A percentile compares a stretch with the other conserved stretches of the same genome.
These are phyloP conservation scores for Epinephelus malabaricus DNA, from an alignment of 2,797 vertebrate species.

Conservation along the genomic window DNA sequence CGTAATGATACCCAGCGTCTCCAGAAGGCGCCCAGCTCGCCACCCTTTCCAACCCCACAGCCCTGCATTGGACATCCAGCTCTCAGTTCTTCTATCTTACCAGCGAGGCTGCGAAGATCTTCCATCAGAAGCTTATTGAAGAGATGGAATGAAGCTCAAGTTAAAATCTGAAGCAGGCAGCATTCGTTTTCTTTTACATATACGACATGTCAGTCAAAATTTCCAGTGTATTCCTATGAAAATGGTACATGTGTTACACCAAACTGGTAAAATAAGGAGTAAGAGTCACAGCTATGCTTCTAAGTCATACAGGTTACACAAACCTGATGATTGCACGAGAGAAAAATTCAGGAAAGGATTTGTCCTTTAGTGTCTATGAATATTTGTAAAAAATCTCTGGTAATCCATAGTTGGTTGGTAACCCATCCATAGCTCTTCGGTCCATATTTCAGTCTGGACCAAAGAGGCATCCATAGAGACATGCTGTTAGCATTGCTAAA, in stretches of 20 bases:
- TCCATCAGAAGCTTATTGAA: conserved; percentile 73
- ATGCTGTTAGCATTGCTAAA: background rate
- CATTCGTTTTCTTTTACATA: background rate
- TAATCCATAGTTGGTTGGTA: background rate
- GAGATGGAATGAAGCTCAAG: background rate
- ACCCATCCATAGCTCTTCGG: too few species aligned
- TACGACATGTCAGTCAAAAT: background rate
- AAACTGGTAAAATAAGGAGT: too few species aligned
- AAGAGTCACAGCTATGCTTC: background rate
- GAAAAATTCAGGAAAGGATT: background rate
- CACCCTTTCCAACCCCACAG: conserved; percentile 74
- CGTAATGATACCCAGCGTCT: conserved; percentile 88
- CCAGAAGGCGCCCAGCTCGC: conserved; percentile 84
- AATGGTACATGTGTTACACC: background rate
- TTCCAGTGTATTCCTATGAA: background rate
- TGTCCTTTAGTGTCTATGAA: background rate
- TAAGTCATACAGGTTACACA: background rate
- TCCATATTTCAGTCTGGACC: background rate
- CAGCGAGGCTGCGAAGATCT: conserved; percentile 66
- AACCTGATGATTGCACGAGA: too few species aligned
- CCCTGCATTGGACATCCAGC: conserved; percentile 70
- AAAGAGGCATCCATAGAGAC: background rate
- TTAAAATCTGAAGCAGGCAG: background rate
- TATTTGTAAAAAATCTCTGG: background rate
- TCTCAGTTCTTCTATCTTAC: conserved; percentile 73